Evolutionary conservation across 92 coral and sea anemone species (phyloP).

Genomic region (Chrysogorgia sp.): DNA sequence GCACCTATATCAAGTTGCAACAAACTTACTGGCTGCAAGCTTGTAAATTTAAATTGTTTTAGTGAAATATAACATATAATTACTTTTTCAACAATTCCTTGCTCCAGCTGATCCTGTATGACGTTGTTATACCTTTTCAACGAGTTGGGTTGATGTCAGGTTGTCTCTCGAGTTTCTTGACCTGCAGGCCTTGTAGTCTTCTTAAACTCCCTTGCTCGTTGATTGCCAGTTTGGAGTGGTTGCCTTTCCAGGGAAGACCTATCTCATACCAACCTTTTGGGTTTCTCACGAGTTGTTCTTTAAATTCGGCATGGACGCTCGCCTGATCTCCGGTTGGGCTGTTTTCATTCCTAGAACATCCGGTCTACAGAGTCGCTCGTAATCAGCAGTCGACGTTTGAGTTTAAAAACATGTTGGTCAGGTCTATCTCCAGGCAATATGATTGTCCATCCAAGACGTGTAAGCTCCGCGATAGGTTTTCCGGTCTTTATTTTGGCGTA

Average conservation of each 20-base stretch:
- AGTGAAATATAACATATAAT: too few relatives aligned
- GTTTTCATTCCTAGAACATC: slow-evolving; percentile 35
- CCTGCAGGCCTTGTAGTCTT: slow-evolving; percentile 32
- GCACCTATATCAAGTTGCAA: too few relatives aligned
- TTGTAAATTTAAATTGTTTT: too few relatives aligned
- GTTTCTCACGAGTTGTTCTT: slow-evolving; percentile 35
- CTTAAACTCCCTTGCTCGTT: slow-evolving; percentile 51
- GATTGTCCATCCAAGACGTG: slow-evolving; percentile 40
- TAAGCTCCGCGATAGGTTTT: slow-evolving; percentile 42
- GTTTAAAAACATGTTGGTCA: slow-evolving; percentile 24
- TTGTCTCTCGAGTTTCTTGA: slow-evolving; percentile 47
- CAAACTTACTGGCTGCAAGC: too few relatives aligned
- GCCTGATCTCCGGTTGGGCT: slow-evolving; percentile 21
- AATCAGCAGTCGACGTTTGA: slow-evolving; percentile 39
- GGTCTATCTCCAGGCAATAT: slow-evolving; percentile 32
- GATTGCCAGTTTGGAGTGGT: slow-evolving; percentile 56
- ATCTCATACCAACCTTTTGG: slow-evolving; percentile 33
- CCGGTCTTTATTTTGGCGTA: slow-evolving; percentile 42
- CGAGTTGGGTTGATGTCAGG: too few relatives aligned
- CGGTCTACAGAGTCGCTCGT: slow-evolving; percentile 36
- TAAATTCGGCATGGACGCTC: slow-evolving; percentile 29
- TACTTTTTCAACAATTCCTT: too few relatives aligned
- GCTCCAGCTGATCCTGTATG: too few relatives aligned
- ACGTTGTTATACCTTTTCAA: too few relatives aligned
- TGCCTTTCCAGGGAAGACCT: slow-evolving; percentile 57